Conservation (phyloP, 2,888 invertebrate genomes). For the Amphipoea lucens region DNA sequence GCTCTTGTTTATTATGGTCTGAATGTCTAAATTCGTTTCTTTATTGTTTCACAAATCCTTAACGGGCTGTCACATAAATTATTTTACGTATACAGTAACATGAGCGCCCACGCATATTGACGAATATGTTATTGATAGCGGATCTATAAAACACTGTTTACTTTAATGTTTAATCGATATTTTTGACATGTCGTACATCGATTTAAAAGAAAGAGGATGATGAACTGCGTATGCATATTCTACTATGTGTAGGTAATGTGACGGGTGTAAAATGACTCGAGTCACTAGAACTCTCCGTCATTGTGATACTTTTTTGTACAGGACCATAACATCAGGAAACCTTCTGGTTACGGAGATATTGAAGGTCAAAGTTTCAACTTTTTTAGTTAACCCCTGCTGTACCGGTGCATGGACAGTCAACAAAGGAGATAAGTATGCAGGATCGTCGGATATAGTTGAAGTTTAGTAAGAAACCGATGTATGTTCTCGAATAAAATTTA, state of each 20-base stretch:
- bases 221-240: constrained; percentile 37
- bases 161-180: constrained; percentile 64
- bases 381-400: background rate
- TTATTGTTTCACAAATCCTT: constrained; percentile 46
- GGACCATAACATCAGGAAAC: background rate
- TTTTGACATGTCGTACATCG: constrained; percentile 64
- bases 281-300: background rate
- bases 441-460: too few species aligned
- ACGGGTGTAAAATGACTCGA: background rate
- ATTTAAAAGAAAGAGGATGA: constrained; percentile 46
- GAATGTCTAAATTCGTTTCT: constrained; percentile 21
- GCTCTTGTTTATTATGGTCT: background rate
- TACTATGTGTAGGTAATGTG: background rate
- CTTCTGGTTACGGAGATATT: background rate
- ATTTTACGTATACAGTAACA: constrained; percentile 26
- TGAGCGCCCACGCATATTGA: constrained; percentile 48
- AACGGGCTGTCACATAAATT: constrained; percentile 47
- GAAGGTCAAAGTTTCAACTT: background rate
- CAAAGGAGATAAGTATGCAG: too few species aligned
- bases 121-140: constrained; percentile 47
- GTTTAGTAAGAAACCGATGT: too few species aligned
- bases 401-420: background rate
- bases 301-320: background rate
- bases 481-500: too few species aligned
- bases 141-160: constrained; percentile 71